phyloP scores from a whole-genome alignment of 1,140 invertebrate species.

The Drosophila sulfurigaster region DNA sequence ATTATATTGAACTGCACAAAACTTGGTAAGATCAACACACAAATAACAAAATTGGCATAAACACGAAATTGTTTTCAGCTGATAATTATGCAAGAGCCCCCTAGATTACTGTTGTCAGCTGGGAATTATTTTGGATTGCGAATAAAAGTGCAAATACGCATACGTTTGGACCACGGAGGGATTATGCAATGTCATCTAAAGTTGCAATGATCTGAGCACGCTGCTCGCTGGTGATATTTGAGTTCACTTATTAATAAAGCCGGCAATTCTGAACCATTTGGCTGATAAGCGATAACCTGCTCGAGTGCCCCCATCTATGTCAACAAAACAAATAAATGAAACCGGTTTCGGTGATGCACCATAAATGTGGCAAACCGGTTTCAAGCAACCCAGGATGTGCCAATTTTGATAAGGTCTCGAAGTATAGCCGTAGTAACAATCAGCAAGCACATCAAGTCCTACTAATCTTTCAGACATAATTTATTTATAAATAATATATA shows the following conservation, averaged over 20 bases:
- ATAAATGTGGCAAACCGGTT: conserved; percentile 57
- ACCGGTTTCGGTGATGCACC: conserved; percentile 55
- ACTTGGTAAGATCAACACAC: background rate
- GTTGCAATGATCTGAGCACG: conserved; percentile 48
- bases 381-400: conserved; percentile 60
- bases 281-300: conserved; percentile 40
- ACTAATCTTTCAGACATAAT: conserved; percentile 49
- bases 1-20: background rate
- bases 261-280: conserved; percentile 9
- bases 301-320: conserved; percentile 56
- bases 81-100: conserved; percentile 16
- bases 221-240: conserved; percentile 41
- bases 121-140: background rate
- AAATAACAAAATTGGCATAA: conserved; percentile 9
- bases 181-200: conserved; percentile 39
- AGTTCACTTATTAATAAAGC: conserved; percentile 27
- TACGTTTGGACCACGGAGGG: background rate
- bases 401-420: conserved; percentile 63
- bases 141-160: background rate
- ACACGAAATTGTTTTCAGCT: conserved; percentile 11
- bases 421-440: conserved; percentile 12
- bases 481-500: conserved; percentile 47
- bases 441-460: conserved; percentile 8
- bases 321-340: conserved; percentile 40
- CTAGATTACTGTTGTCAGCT: conserved; percentile 26